Evolutionary conservation across 2,888 invertebrate genomes (phyloP).

Genomic region (Cerastis leucographa): DNA sequence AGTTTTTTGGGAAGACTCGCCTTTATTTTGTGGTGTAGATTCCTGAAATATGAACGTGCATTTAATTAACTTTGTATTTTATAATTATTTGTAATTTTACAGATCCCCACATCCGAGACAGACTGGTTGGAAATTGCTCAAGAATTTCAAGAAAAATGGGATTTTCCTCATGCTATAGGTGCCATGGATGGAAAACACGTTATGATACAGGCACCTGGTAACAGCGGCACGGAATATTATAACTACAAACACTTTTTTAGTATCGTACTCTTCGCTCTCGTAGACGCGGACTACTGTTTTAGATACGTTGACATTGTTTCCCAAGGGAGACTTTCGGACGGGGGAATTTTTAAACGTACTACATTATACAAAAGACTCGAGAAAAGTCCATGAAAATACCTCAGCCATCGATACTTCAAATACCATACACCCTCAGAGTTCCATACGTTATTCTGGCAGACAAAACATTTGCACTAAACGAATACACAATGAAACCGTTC

Average conservation of each 20-base stretch:
- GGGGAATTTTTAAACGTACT: slow-evolving; percentile 31
- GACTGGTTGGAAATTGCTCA: slow-evolving; percentile 32
- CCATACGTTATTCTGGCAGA: slow-evolving; percentile 62
- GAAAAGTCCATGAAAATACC: slow-evolving; percentile 36
- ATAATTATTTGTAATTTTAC: slow-evolving; percentile 31
- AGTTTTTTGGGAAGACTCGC: slow-evolving; percentile 19
- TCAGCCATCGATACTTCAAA: slow-evolving; percentile 30
- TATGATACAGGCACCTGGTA: slow-evolving; percentile 19
- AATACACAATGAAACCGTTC: slow-evolving; percentile 63
- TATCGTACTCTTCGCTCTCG: slow-evolving; percentile 70
- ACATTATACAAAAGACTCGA: slow-evolving; percentile 39
- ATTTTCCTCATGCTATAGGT: slow-evolving; percentile 38
- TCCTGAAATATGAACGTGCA: slow-evolving; percentile 21
- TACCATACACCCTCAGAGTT: slow-evolving; percentile 60
- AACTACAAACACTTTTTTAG: slow-evolving; percentile 73
- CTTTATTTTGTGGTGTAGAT: slow-evolving; percentile 22
- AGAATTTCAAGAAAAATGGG: slow-evolving; percentile 37
- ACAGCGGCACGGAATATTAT: slow-evolving; percentile 51
- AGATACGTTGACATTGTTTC: slow-evolving; percentile 61
- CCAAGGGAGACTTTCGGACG: slow-evolving; percentile 46
- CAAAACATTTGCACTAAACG: slow-evolving; percentile 60
- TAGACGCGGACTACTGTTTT: slow-evolving; percentile 69
- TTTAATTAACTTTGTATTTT: slow-evolving; percentile 22
- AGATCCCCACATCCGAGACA: slow-evolving; percentile 18
- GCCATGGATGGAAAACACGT: slow-evolving; percentile 43